These are phyloP conservation scores for Hemibagrus guttatus DNA, from an alignment of 2,797 vertebrate species.

Conservation along the genomic window DNA sequence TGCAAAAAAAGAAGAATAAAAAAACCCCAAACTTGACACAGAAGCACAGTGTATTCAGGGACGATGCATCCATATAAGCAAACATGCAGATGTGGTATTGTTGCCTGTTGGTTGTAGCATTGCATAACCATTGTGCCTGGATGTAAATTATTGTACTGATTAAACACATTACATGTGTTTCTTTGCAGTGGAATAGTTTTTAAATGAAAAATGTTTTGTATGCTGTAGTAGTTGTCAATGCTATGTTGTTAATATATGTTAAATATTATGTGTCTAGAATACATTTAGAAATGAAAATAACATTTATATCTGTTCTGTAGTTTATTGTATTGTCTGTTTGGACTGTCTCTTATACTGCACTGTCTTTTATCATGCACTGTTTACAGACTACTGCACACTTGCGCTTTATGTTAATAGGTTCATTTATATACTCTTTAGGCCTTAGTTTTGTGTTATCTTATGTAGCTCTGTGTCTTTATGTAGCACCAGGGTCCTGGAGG, in stretches of 20 bases:
- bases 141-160: neutral
- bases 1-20: slow-evolving; percentile 64
- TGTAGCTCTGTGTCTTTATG: too few relatives aligned
- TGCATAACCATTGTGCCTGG: neutral
- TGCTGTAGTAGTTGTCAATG: too few relatives aligned
- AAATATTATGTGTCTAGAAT: neutral
- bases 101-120: neutral
- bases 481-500: too few relatives aligned
- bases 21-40: slow-evolving; percentile 37
- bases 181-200: neutral
- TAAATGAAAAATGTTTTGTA: neutral
- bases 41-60: slow-evolving; percentile 1
- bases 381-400: too few relatives aligned
- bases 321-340: too few relatives aligned
- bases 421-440: too few relatives aligned
- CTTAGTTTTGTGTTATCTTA: too few relatives aligned
- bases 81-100: neutral
- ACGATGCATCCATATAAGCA: neutral
- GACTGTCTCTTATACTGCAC: too few relatives aligned
- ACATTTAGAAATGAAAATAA: neutral
- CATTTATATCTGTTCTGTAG: too few relatives aligned
- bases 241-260: too few relatives aligned
- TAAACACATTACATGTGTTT: neutral
- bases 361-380: too few relatives aligned
- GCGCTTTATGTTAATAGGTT: too few relatives aligned